Evolutionary conservation across 2,113 vertebrate genomes (phyloP).

Genomic region (Leptobrachium leishanense): DNA sequence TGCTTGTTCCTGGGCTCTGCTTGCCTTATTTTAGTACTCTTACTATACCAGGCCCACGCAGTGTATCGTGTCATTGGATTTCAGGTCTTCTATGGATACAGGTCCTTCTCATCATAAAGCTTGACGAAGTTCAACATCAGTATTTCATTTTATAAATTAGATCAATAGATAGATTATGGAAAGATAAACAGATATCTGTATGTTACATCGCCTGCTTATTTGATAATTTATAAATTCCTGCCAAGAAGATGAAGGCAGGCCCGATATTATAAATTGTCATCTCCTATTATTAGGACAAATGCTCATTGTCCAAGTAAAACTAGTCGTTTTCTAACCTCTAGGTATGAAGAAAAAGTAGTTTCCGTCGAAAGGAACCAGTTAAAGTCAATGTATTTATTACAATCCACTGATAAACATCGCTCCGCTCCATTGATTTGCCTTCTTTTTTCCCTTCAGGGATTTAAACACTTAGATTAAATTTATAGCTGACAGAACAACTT

Average conservation of each 20-base stretch:
- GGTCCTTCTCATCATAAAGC: too few relatives aligned
- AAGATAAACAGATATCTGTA: too few relatives aligned
- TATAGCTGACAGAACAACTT: constrained; percentile 67
- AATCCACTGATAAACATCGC: constrained; percentile 63
- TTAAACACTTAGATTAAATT: constrained; percentile 67
- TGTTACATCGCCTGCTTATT: too few relatives aligned
- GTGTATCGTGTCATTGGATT: too few relatives aligned
- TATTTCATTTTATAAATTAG: too few relatives aligned
- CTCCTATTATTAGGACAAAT: neutral
- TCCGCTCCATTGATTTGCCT: constrained; percentile 65
- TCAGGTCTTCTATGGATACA: too few relatives aligned
- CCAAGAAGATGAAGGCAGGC: neutral
- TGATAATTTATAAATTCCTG: too few relatives aligned
- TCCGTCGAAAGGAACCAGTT: constrained; percentile 49
- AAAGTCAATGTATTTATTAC: constrained; percentile 74
- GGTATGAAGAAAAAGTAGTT: neutral
- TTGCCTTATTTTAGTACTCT: too few relatives aligned
- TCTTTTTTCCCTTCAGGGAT: constrained; percentile 58
- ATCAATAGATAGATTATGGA: too few relatives aligned
- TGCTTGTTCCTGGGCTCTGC: too few relatives aligned
- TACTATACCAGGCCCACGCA: too few relatives aligned
- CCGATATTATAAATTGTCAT: neutral
- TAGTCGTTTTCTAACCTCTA: neutral
- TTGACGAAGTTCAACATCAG: too few relatives aligned
- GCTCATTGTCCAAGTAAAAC: neutral